Percentiles rank a stretch among this genome's conserved stretches.
Evolutionary conservation across 2,888 invertebrate genomes (phyloP).

Genomic region (Cantharis rufa): DNA sequence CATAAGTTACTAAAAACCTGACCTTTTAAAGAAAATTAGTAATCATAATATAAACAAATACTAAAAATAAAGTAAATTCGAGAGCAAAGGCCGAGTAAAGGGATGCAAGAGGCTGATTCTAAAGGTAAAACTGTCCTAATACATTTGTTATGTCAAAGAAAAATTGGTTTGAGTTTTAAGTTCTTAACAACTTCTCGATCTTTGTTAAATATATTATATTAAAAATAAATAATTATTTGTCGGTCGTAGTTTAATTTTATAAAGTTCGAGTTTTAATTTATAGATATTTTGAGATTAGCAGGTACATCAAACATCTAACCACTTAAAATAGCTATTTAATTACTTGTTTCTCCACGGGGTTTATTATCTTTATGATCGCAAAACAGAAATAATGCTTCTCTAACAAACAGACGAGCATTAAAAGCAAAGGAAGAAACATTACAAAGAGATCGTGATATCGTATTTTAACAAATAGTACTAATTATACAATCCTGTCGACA

Average conservation of each 20-base stretch:
- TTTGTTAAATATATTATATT: background rate
- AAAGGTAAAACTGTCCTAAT: too few species aligned
- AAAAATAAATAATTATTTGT: background rate
- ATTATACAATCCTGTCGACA: conserved; percentile 23
- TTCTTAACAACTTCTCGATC: background rate
- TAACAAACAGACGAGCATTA: conserved; percentile 15
- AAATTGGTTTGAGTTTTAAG: background rate
- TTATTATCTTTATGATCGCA: conserved; percentile 12
- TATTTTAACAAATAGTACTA: conserved; percentile 26
- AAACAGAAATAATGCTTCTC: conserved; percentile 18
- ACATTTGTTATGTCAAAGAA: background rate
- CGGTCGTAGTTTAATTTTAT: background rate
- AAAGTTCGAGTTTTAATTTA: background rate
- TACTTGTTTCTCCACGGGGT: conserved; percentile 2
- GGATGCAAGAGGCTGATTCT: too few species aligned
- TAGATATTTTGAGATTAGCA: background rate
- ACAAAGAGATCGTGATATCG: conserved; percentile 28
- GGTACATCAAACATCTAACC: conserved; percentile 1
- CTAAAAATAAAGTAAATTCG: background rate
- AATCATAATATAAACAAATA: background rate
- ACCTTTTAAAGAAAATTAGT: background rate
- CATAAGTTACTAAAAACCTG: background rate
- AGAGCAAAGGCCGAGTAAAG: background rate
- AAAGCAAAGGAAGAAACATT: conserved; percentile 18
- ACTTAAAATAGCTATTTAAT: conserved; percentile 3